Base-by-base conservation (phyloP, 1,140 invertebrate genomes). In the Stenopsyche tienmushanensis region DNA sequence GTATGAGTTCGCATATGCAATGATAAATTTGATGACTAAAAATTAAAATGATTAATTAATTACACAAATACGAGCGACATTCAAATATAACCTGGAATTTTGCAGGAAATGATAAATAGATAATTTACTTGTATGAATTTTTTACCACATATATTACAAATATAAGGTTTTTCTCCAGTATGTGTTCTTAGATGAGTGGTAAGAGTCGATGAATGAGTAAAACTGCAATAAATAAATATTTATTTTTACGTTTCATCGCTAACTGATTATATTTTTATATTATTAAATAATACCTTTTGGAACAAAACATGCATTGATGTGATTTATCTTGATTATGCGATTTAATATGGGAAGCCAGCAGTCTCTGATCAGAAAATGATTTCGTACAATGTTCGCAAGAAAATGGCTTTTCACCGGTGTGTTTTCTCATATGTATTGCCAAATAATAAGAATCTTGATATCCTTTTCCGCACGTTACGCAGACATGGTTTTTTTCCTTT, bases 381-480 rank as follows among this genome's bases (percentile, higher is more conserved):
- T 71, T 66, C 9, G 54, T 57, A 55, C 72, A 72, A 26, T 63
- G 45, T 3, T 42, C n/a, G 39, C 72, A 72, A 5, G 64, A 41
- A 59, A 64, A 72, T 0, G 72, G 72, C 62, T 71, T 72, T 62
- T 72, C 71, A 7, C 72, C 72, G n/a, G 70, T 70, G 21, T 71
- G 64, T 58, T 71, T 67, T 24, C 71, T 62, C 2, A 65, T 53
- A 65, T 74, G 73, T 45, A 65, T 63, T 10, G 42, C 59, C 21
- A 70, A 44, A 25, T 66, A 64, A 5, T 23, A 44, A 13, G 52
- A 8, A 45, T 70, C 62, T 52, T 66, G 59, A 41, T 70, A 70
- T 10, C 44, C 54, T 62, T 70, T 66, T 17, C 62, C 60, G 23
- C 68, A 70, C 10, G 42, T 66, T 21, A 54, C 13, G 24, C 68